These are phyloP conservation scores for Myotis daubentonii DNA, from an alignment of 2,797 vertebrate genomes.

Conservation along the genomic window DNA sequence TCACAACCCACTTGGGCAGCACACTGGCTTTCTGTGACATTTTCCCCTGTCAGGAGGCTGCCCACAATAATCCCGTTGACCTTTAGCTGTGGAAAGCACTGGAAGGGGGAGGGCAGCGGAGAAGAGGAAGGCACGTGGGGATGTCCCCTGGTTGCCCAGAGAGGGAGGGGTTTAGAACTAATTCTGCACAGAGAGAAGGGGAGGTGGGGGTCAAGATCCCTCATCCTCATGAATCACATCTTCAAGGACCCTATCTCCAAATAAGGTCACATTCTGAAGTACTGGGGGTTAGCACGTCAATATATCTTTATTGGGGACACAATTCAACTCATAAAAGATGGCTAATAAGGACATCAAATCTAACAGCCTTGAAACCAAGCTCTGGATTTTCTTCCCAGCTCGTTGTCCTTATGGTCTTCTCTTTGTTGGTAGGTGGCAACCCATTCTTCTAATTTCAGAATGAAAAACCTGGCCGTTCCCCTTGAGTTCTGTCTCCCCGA, in stretches of 20 bases:
- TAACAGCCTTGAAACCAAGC: not conserved
- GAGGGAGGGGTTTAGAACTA: not conserved
- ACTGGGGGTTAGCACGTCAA: not conserved
- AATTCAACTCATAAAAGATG: not conserved
- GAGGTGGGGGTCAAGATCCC: not conserved
- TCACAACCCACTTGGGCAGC: fast-evolving
- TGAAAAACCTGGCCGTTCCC: not conserved
- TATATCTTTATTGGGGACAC: not conserved
- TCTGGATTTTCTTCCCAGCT: not conserved
- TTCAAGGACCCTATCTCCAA: not conserved
- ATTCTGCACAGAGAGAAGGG: not conserved
- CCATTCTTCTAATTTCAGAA: not conserved
- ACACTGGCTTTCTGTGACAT: not conserved
- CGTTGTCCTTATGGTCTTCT: not conserved
- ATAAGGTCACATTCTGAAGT: not conserved
- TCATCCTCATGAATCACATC: not conserved
- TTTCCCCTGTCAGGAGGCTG: not conserved
- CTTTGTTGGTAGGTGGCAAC: not conserved
- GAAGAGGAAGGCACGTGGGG: fast-evolving
- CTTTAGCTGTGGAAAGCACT: not conserved
- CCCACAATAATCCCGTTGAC: not conserved
- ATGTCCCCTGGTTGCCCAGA: not conserved
- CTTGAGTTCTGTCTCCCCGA: not conserved
- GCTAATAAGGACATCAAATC: not conserved
- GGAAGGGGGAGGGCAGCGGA: not conserved